Conservation (phyloP, 1,140 invertebrate species). For the Anastatus disparis region DNA sequence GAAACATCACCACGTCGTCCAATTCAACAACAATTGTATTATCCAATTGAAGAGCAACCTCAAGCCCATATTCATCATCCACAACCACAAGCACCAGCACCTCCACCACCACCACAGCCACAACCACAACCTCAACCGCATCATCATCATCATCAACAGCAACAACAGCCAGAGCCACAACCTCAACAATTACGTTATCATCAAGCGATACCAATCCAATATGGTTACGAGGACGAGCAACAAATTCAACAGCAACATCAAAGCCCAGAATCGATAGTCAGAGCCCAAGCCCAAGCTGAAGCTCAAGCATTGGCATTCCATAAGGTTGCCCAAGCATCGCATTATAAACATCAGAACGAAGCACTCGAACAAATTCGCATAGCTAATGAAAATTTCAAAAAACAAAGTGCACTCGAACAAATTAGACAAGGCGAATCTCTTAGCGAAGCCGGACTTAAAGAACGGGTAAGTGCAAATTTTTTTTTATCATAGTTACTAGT, state of each 20-base stretch:
- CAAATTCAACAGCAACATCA: conserved; percentile 43
- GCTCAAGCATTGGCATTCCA: conserved; percentile 61
- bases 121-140: neutral
- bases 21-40: neutral
- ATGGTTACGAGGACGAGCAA: conserved; percentile 53
- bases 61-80: no score
- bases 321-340: conserved; percentile 58
- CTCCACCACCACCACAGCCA: neutral
- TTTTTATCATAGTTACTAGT: neutral
- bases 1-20: conserved; percentile 56
- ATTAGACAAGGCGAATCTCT: conserved; percentile 59
- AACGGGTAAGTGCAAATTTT: conserved; percentile 22
- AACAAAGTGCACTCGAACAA: conserved; percentile 61
- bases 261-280: conserved; percentile 52
- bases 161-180: neutral
- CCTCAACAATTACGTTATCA: conserved; percentile 31
- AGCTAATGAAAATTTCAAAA: conserved; percentile 54
- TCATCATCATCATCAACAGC: neutral
- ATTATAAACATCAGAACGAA: conserved; percentile 58
- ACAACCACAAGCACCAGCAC: neutral
- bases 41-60: neutral
- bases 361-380: conserved; percentile 60
- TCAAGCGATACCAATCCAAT: conserved; percentile 51
- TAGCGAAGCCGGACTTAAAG: conserved; percentile 57
- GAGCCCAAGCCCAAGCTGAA: conserved; percentile 58